These are phyloP conservation scores for Drosophila orosa DNA, from an alignment of 1,140 invertebrate genomes.

Conservation along the genomic window DNA sequence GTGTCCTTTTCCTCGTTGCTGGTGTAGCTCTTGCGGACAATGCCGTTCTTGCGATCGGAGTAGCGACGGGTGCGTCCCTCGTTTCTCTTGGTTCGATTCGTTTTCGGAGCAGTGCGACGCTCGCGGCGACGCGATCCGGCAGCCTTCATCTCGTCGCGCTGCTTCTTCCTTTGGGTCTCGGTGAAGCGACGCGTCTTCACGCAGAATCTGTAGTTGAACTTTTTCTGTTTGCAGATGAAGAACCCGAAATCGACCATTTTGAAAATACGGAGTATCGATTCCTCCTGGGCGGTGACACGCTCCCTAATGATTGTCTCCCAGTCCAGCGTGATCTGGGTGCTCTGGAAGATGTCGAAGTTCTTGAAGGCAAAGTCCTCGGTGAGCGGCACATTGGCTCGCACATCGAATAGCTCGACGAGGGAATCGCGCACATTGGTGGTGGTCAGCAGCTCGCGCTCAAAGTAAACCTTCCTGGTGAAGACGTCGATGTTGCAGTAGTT, in stretches of 20 bases:
- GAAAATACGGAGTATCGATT: slow-evolving; percentile 88
- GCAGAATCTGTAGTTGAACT: slow-evolving; percentile 83
- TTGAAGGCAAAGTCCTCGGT: slow-evolving; percentile 90
- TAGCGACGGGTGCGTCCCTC: slow-evolving; percentile 84
- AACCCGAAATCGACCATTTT: slow-evolving; percentile 90
- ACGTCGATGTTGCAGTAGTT: slow-evolving; percentile 87
- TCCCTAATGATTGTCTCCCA: slow-evolving; percentile 87
- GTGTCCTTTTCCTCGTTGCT: slow-evolving; percentile 83
- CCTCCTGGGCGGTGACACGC: slow-evolving; percentile 87
- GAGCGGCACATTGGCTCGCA: slow-evolving; percentile 87
- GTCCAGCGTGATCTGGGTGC: slow-evolving; percentile 88
- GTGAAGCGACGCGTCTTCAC: slow-evolving; percentile 86
- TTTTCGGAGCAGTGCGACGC: slow-evolving; percentile 75
- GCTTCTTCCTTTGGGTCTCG: slow-evolving; percentile 86
- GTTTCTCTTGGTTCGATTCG: slow-evolving; percentile 81
- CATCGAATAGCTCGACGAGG: slow-evolving; percentile 81
- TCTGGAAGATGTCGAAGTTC: slow-evolving; percentile 88
- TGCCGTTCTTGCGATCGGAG: slow-evolving; percentile 82
- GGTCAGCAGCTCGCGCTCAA: slow-evolving; percentile 74
- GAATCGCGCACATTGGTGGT: slow-evolving; percentile 75
- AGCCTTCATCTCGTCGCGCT: slow-evolving; percentile 85
- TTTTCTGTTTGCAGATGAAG: slow-evolving; percentile 83
- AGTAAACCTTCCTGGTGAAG: slow-evolving; percentile 83
- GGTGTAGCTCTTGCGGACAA: slow-evolving; percentile 80
- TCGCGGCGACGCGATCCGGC: slow-evolving; percentile 73